Percentiles rank a stretch among this genome's conserved stretches.
phyloP scores from a whole-genome alignment of 2,113 vertebrate genomes.

The Caranx ignobilis region DNA sequence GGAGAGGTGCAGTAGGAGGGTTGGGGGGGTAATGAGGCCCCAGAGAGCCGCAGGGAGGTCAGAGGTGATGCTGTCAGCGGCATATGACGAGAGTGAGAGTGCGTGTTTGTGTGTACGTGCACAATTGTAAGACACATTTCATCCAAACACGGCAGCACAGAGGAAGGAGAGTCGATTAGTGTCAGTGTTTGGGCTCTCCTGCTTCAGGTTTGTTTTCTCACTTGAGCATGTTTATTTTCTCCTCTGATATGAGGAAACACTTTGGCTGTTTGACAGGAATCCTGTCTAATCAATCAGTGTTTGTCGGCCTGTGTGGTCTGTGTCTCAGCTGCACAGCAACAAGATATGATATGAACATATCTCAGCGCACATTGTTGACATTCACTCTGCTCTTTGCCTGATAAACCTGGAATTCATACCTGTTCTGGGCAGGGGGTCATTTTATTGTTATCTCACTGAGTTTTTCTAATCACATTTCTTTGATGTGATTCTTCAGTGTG shows the following conservation, averaged over 20 bases:
- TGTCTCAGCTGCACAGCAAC: conserved; percentile 16
- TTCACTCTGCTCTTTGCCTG: conserved; percentile 48
- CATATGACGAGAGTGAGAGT: conserved; percentile 6
- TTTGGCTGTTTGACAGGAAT: conserved; percentile 54
- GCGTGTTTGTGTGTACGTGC: conserved; percentile 35
- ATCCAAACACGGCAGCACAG: conserved; percentile 22
- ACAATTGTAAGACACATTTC: conserved; percentile 32
- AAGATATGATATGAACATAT: conserved; percentile 64
- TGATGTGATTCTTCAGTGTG: conserved; percentile 8
- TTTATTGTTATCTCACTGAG: conserved; percentile 14
- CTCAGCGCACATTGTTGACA: conserved; percentile 65
- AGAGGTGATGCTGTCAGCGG: conserved; percentile 57
- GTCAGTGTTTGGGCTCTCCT: conserved; percentile 47
- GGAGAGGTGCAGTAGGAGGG: conserved; percentile 56
- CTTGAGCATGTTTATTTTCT: conserved; percentile 66
- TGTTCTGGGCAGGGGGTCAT: conserved; percentile 14
- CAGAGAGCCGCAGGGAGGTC: conserved; percentile 60
- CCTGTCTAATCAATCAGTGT: conserved; percentile 53
- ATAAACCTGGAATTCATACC: conserved; percentile 60
- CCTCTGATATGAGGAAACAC: conserved; percentile 65
- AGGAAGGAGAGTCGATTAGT: conserved; percentile 47
- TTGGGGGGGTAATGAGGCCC: conserved; percentile 72
- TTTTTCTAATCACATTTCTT: conserved; percentile 38
- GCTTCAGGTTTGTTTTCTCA: conserved; percentile 58
- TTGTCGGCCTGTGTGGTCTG: conserved; percentile 65